These are phyloP conservation scores for Drosophila kohkoa DNA, from an alignment of 1,140 invertebrate species.

Conservation along the genomic window DNA sequence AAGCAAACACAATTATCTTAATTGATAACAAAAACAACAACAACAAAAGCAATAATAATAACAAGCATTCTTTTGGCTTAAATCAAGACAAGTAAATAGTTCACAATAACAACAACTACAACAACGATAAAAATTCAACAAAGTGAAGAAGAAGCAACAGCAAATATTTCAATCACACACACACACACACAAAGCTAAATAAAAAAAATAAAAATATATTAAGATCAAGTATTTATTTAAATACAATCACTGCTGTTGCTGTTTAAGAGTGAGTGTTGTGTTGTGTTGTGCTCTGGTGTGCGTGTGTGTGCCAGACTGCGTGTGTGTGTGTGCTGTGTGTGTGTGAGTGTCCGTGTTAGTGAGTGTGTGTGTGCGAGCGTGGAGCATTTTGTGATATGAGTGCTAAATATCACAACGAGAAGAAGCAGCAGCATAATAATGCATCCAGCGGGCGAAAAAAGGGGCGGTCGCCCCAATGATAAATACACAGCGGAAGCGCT, in stretches of 20 bases:
- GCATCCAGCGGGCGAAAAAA: slow-evolving; percentile 85
- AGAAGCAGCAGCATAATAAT: slow-evolving; percentile 73
- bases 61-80: slow-evolving; percentile 21
- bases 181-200: slow-evolving; percentile 25
- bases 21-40: slow-evolving; percentile 53
- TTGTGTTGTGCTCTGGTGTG: slow-evolving; percentile 4
- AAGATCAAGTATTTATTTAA: slow-evolving; percentile 50
- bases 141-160: slow-evolving; percentile 20
- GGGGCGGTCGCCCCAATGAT: slow-evolving; percentile 84
- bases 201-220: background rate
- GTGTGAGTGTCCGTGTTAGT: background rate
- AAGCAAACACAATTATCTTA: slow-evolving; percentile 67
- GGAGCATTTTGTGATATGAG: slow-evolving; percentile 82
- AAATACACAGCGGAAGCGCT: slow-evolving; percentile 84
- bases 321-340: slow-evolving; percentile 18
- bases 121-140: background rate
- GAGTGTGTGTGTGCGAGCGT: slow-evolving; percentile 24
- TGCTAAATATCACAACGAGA: slow-evolving; percentile 76
- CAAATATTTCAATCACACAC: slow-evolving; percentile 26
- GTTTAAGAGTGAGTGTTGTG: slow-evolving; percentile 12
- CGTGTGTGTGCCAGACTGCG: slow-evolving; percentile 16
- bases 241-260: slow-evolving; percentile 52
- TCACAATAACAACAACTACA: slow-evolving; percentile 40
- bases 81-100: slow-evolving; percentile 46
- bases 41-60: slow-evolving; percentile 39